phyloP scores from a whole-genome alignment of 2,113 vertebrate species.

The Hippocampus barbouri region DNA sequence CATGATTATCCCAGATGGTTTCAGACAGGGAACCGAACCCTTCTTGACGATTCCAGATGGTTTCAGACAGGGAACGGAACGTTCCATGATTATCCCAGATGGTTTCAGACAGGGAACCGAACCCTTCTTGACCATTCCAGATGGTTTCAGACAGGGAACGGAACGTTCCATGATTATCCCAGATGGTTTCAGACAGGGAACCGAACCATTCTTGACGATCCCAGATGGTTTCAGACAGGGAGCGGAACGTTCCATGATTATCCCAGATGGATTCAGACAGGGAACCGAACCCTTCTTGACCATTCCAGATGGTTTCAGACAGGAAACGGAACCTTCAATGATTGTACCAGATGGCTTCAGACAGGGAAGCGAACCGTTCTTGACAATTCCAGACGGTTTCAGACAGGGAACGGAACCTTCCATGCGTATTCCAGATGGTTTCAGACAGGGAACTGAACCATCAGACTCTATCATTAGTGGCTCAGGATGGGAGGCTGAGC shows the following conservation, averaged over 20 bases:
- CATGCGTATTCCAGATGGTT: not conserved
- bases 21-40: conserved; percentile 21
- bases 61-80: conserved; percentile 22
- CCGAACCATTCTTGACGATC: conserved; percentile 11
- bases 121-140: not conserved
- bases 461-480: conserved; percentile 13
- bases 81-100: not conserved
- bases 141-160: conserved; percentile 19
- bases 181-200: conserved; percentile 51
- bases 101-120: conserved; percentile 57
- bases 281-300: not conserved
- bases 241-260: conserved; percentile 16
- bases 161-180: not conserved
- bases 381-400: conserved; percentile 12
- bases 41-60: not conserved
- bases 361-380: not conserved
- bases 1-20: conserved; percentile 7
- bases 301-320: conserved; percentile 14
- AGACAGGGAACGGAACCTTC: conserved; percentile 20
- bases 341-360: not conserved
- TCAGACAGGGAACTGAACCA: conserved; percentile 26
- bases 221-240: conserved; percentile 39
- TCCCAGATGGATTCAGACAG: conserved; percentile 8
- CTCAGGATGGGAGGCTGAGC: not conserved
- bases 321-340: conserved; percentile 9